Percentiles rank a stretch among this genome's conserved stretches.
These are phyloP conservation scores for Ceriagrion tenellum DNA, from an alignment of 2,888 invertebrate species.

Conservation along the genomic window DNA sequence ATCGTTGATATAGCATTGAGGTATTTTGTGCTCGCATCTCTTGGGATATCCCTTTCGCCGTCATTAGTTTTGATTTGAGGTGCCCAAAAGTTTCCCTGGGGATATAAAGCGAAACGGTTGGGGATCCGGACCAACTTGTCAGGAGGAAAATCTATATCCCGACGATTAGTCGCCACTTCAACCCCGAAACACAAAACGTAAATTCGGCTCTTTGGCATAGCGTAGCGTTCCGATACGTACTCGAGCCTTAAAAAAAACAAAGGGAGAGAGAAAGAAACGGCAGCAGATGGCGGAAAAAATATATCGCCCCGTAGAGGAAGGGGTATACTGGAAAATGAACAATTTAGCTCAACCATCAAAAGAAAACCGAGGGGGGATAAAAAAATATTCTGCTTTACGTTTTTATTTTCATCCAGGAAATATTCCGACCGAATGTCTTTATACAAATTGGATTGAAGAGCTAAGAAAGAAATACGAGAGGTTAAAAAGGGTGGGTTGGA, in stretches of 20 bases:
- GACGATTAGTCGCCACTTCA: not conserved
- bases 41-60: no score
- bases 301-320: not conserved
- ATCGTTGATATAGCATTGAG: no score
- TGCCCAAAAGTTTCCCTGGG: not conserved
- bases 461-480: slow-evolving; percentile 15
- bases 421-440: not conserved
- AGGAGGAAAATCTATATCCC: not conserved
- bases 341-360: not conserved
- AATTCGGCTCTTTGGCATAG: not conserved
- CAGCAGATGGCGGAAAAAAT: not conserved
- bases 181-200: not conserved
- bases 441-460: slow-evolving; percentile 39
- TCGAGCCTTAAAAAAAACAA: not conserved
- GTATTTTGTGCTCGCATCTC: no score
- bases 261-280: not conserved
- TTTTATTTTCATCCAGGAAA: not conserved
- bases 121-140: not conserved
- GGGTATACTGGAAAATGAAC: not conserved
- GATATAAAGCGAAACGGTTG: not conserved
- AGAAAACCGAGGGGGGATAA: not conserved
- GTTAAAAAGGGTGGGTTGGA: not conserved
- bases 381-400: not conserved
- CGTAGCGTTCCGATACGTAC: not conserved
- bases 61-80: not conserved